Evolutionary conservation across 1,140 invertebrate species (phyloP), one percentile per base, ranked within the genome.

Genomic region (Drosophila baimaii): DNA sequence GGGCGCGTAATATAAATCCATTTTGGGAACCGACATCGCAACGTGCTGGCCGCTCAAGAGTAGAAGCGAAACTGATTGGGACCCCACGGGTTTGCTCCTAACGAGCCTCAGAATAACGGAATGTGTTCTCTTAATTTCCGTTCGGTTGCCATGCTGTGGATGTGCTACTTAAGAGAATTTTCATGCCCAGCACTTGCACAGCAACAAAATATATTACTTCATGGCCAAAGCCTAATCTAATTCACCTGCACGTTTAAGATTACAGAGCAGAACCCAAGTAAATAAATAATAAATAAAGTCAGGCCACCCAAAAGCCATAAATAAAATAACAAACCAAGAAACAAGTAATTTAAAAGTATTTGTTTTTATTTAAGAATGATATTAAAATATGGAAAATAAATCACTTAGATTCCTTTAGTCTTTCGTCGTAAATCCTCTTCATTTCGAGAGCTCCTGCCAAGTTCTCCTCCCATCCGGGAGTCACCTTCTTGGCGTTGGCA

Each of bases 381-480:
- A 23, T 51, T 13, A 35, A 23, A 21, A 10, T 10, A 23, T 10
- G 9, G 8, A 7, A 23, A 54, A n/a, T 23, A 13, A 21, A 21
- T 54, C 21, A 54, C 13, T 54, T 19, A n/a, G 31, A n/a, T 23
- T 19, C 31, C 0, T n/a, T 54, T 23, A 23, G 13, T 23, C 4
- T 54, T 23, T 23, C 19, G 8, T 54, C 51, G 5, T 23, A 3
- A 8, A 3, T 3, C 25, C 23, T 31, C 27, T 64, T 64, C 5
- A 64, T 15, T 9, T 61, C 61, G 13, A 27, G 56, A 9, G 61
- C 61, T 10, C 61, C 63, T 33, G 15, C 27, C 61, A 44, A 68
- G 62, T 69, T 69, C 10, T 80, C 55, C 8, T 84, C 77, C 81
- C 81, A 84, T 8, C 81, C 81, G 10, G 81, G 81, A 12, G 56